Evolutionary conservation across 2,888 invertebrate genomes (phyloP).

Genomic region (Frankliniella intonsa): DNA sequence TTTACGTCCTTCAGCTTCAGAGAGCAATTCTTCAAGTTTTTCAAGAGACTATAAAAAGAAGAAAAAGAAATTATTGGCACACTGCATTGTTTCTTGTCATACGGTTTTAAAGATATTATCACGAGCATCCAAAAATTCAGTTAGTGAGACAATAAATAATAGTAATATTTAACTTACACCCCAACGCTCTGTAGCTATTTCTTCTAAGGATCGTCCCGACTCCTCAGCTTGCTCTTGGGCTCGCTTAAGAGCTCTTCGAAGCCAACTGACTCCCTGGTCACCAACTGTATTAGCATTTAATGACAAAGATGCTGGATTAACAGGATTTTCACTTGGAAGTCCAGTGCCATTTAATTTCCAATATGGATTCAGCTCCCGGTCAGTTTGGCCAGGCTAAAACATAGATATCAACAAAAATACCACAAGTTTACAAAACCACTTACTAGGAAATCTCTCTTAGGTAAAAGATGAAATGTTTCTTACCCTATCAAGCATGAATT

Average conservation of each 20-base stretch:
- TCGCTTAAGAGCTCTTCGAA: slow-evolving; percentile 52
- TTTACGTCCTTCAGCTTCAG: slow-evolving; percentile 47
- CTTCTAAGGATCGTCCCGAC: slow-evolving; percentile 51
- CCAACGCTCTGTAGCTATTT: slow-evolving; percentile 56
- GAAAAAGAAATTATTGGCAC: slow-evolving; percentile 22
- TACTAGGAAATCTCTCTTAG: neutral
- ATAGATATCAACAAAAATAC: neutral
- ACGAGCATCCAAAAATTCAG: no score
- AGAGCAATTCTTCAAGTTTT: slow-evolving; percentile 49
- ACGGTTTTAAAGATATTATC: no score
- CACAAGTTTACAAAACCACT: slow-evolving; percentile 25
- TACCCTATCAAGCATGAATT: slow-evolving; percentile 48
- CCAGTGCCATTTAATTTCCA: slow-evolving; percentile 89
- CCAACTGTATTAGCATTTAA: slow-evolving; percentile 43
- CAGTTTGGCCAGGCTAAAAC: slow-evolving; percentile 60
- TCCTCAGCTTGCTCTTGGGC: slow-evolving; percentile 54
- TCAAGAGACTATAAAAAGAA: slow-evolving; percentile 50
- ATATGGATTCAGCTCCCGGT: slow-evolving; percentile 81
- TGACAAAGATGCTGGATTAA: slow-evolving; percentile 27
- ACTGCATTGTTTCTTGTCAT: slow-evolving; percentile 15
- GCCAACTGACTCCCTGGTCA: slow-evolving; percentile 53
- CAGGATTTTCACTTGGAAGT: slow-evolving; percentile 53
- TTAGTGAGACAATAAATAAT: neutral
- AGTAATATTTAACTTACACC: slow-evolving; percentile 47
- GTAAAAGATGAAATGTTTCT: slow-evolving; percentile 27